These are phyloP conservation scores for Falco columbarius DNA, from an alignment of 2,797 vertebrate species.

Conservation along the genomic window DNA sequence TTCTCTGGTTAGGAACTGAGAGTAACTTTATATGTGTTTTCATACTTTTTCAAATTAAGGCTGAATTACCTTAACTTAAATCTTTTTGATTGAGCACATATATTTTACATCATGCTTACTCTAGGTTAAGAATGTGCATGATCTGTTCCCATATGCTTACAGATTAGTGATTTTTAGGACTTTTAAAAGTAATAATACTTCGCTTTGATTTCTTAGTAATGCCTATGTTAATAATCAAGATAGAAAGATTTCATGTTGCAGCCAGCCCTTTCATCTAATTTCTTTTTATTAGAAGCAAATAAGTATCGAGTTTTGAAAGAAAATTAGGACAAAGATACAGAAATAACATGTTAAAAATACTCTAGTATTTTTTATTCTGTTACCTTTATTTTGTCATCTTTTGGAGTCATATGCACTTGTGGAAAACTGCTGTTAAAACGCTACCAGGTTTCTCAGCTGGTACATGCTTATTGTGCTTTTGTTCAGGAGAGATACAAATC, in stretches of 20 bases:
- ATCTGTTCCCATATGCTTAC: not conserved
- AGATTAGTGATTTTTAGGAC: not conserved
- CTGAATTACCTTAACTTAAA: not conserved
- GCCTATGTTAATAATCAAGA: not conserved
- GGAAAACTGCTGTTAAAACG: not conserved
- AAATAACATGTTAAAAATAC: not conserved
- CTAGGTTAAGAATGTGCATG: not conserved
- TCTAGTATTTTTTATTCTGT: not conserved
- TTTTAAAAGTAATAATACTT: not conserved
- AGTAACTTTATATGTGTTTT: not conserved
- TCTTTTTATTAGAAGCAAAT: not conserved
- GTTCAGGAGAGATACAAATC: not conserved
- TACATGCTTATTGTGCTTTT: not conserved
- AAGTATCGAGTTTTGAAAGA: not conserved
- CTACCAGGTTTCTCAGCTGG: not conserved
- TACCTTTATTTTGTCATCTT: not conserved
- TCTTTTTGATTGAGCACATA: accelerated
- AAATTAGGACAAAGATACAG: not conserved
- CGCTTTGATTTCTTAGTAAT: not conserved
- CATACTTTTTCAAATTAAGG: not conserved
- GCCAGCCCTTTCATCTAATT: not conserved
- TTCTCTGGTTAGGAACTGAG: not conserved
- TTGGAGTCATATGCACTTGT: not conserved
- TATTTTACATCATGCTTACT: not conserved
- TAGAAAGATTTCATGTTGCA: not conserved